Evolutionary conservation across 2,797 vertebrate species (phyloP).

Genomic region (Hafferia zeledoni): DNA sequence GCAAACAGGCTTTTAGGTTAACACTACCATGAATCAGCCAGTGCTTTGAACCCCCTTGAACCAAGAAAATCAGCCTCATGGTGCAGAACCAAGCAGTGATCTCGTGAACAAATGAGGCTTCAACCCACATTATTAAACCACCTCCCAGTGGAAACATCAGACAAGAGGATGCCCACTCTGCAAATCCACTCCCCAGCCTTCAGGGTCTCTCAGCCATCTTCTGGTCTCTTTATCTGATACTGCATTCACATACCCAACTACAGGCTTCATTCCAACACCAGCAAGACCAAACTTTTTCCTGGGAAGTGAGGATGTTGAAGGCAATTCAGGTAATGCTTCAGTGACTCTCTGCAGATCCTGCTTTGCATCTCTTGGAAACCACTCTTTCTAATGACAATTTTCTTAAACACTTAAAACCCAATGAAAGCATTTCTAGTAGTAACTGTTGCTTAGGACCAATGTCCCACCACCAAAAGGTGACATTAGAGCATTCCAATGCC

Average conservation of each 20-base stretch:
- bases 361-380: not conserved
- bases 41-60: not conserved
- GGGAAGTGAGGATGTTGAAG: not conserved
- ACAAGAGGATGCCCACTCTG: not conserved
- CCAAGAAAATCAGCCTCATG: not conserved
- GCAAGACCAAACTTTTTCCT: not conserved
- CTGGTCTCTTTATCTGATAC: not conserved
- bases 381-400: not conserved
- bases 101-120: not conserved
- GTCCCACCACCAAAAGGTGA: not conserved
- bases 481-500: not conserved
- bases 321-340: not conserved
- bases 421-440: not conserved
- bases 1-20: not conserved
- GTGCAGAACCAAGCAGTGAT: fast-evolving
- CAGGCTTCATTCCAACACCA: not conserved
- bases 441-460: not conserved
- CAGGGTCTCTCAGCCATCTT: not conserved
- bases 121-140: fast-evolving
- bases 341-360: not conserved
- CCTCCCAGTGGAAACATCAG: not conserved
- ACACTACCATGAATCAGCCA: not conserved
- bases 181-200: not conserved
- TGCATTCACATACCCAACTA: not conserved
- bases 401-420: not conserved